Evolutionary conservation across 2,888 invertebrate genomes (phyloP).

Genomic region (Achlya flavicornis): DNA sequence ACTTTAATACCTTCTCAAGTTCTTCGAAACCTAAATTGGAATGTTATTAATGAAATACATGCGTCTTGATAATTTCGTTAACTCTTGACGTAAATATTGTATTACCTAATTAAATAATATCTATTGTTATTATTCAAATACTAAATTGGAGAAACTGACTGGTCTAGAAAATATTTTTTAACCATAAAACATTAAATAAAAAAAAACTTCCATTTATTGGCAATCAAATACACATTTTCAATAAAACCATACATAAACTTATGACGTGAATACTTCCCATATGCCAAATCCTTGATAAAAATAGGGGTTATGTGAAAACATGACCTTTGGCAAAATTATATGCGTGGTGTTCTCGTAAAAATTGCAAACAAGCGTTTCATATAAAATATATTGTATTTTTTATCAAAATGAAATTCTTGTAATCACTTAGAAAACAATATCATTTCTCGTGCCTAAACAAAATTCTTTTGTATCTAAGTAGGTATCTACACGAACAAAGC

Average conservation of each 20-base stretch:
- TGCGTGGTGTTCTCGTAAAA: not conserved
- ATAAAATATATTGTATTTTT: too few relatives aligned
- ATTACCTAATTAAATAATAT: too few relatives aligned
- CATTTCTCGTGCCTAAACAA: not conserved
- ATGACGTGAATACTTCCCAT: not conserved
- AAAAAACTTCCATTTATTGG: not conserved
- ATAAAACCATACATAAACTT: not conserved
- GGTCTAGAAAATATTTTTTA: too few relatives aligned
- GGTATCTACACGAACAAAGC: conserved; percentile 9
- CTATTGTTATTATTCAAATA: too few relatives aligned
- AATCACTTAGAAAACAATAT: not conserved
- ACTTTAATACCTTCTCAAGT: too few relatives aligned
- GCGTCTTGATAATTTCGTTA: too few relatives aligned
- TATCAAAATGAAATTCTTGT: not conserved
- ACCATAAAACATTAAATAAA: too few relatives aligned
- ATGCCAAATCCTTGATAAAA: not conserved
- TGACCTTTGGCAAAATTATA: not conserved
- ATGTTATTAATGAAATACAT: too few relatives aligned
- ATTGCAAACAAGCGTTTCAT: not conserved
- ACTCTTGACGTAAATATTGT: too few relatives aligned
- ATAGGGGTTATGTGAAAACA: not conserved
- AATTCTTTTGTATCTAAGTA: not conserved
- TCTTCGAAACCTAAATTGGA: too few relatives aligned
- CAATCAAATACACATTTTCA: not conserved
- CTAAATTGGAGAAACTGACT: too few relatives aligned